Evolutionary conservation across 2,888 invertebrate genomes (phyloP).

Genomic region (Bellardia bayeri): DNA sequence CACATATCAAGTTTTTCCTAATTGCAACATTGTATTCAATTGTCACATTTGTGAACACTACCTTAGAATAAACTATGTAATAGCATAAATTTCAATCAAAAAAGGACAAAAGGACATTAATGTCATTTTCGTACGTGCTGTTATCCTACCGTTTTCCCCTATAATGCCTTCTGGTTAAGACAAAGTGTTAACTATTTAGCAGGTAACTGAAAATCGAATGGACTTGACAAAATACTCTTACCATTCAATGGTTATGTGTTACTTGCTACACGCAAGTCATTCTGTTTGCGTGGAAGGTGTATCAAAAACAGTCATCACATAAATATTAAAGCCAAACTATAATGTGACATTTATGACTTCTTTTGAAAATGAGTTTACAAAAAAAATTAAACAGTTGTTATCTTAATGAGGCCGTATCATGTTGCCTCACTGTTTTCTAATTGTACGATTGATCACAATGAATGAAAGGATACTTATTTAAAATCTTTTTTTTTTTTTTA

Average conservation of each 20-base stretch:
- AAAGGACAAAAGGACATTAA: conserved; percentile 55
- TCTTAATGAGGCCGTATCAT: conserved; percentile 78
- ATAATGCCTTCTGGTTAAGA: conserved; percentile 54
- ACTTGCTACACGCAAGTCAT: not conserved
- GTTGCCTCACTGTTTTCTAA: conserved; percentile 62
- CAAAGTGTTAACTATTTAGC: conserved; percentile 64
- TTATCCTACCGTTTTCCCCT: conserved; percentile 39
- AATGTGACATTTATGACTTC: conserved; percentile 81
- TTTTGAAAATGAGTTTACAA: conserved; percentile 49
- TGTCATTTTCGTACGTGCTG: conserved; percentile 63
- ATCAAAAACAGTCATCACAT: conserved; percentile 81
- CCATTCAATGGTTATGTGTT: conserved; percentile 8
- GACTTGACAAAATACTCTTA: conserved; percentile 45
- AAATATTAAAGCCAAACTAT: conserved; percentile 77
- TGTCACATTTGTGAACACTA: not conserved
- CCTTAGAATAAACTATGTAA: not conserved
- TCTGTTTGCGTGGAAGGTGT: conserved; percentile 71
- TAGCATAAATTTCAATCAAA: conserved; percentile 51
- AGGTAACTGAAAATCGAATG: conserved; percentile 51
- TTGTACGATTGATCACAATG: conserved; percentile 29
- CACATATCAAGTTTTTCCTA: conserved; percentile 10
- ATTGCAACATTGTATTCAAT: conserved; percentile 49
- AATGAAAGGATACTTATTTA: conserved; percentile 15
- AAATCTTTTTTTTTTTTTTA: not conserved
- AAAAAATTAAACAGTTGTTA: conserved; percentile 68